Conservation (phyloP, 2,113 vertebrate species). For the Spilogale gracilis region DNA sequence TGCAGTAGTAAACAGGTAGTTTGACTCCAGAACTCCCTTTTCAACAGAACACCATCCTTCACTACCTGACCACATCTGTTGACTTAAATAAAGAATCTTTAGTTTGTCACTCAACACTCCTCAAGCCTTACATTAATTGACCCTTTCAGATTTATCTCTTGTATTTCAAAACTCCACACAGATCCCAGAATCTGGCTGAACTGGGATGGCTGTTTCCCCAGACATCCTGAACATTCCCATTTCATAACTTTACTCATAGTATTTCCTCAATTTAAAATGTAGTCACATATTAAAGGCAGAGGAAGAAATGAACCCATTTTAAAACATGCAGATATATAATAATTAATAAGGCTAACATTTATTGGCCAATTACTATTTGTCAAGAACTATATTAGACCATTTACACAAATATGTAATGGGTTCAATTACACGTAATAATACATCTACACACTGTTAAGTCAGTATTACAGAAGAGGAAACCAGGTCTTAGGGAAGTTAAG, state of each 20-base stretch:
- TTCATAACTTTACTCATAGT: neutral
- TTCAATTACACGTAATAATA: neutral
- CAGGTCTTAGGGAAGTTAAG: neutral
- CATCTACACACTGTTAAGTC: neutral
- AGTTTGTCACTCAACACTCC: neutral
- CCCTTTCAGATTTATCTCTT: neutral
- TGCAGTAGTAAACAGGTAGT: neutral
- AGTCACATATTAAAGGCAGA: neutral
- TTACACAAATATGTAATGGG: neutral
- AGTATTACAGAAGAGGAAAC: neutral
- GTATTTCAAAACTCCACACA: neutral
- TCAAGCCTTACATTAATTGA: neutral
- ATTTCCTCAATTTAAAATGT: conserved; percentile 19
- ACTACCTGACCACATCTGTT: neutral
- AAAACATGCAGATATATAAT: neutral
- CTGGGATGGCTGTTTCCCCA: neutral
- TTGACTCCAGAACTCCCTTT: neutral
- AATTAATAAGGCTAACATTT: neutral
- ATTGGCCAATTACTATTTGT: neutral
- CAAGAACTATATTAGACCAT: neutral
- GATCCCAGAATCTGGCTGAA: neutral
- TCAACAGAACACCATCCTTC: neutral
- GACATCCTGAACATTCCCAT: neutral
- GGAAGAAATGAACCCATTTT: neutral
- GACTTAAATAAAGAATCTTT: neutral